Evolutionary conservation across 2,113 vertebrate species (phyloP).

Genomic region (Ceyx melanurus): DNA sequence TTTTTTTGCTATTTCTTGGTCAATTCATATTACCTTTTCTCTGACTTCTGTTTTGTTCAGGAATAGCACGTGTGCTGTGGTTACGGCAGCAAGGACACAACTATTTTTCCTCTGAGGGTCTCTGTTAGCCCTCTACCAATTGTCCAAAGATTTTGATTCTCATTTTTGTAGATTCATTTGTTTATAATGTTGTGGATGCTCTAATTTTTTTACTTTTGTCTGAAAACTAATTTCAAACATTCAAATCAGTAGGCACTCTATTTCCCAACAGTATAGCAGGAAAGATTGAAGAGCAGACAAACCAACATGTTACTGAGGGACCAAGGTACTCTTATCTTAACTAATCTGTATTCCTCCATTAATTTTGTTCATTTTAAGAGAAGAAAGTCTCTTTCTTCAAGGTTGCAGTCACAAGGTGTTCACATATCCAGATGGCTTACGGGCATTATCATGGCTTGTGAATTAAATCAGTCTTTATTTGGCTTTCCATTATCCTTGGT

Average conservation of each 20-base stretch:
- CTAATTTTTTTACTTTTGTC: neutral
- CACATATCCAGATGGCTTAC: neutral
- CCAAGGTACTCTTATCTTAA: neutral
- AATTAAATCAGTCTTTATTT: neutral
- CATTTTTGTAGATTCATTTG: neutral
- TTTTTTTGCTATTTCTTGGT: neutral
- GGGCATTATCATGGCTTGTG: neutral
- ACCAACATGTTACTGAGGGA: neutral
- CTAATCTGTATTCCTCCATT: neutral
- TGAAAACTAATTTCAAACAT: conserved; percentile 1
- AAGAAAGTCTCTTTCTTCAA: neutral
- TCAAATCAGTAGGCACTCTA: neutral
- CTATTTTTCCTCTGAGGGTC: neutral
- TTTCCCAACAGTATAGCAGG: neutral
- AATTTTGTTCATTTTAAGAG: conserved; percentile 9
- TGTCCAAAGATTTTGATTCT: neutral
- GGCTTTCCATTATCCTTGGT: neutral
- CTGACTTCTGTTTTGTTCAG: neutral
- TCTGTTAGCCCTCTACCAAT: neutral
- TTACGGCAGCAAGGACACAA: neutral
- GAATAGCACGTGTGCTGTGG: neutral
- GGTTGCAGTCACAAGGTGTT: neutral
- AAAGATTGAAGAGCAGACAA: conserved; percentile 19
- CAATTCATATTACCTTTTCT: neutral
- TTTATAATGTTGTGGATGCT: neutral